Base-by-base conservation (phyloP, 2,113 vertebrate species). In the Micromys minutus region DNA sequence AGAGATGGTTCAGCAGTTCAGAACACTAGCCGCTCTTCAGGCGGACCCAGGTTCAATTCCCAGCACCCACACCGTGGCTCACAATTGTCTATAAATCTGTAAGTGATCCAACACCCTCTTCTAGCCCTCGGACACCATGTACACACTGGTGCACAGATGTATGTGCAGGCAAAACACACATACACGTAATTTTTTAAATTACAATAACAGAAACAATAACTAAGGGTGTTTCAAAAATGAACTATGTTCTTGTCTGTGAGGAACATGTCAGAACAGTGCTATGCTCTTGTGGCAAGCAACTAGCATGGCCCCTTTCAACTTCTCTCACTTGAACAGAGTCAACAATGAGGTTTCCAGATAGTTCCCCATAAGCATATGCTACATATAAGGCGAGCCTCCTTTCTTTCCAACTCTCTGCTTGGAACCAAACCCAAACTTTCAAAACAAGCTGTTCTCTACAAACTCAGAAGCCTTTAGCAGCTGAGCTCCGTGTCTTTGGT, bases 381-480 rank as follows among this genome's bases (percentile, higher is more conserved):
- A 57, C 47, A 50, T 36, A 9, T 3, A 17, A 57, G 52, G 71
- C 31, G 63, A 89, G 16, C 15, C 47, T 26, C 36, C 10, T n/a
- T 83, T 86, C 36, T 75, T 93, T 63, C 79, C 61, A 87, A 36
- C 11, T 69, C 63, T 47, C 59, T 80, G 69, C 75, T 31, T 95
- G 87, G 36, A 94, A 89, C 75, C 55, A 55, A 94, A 50, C 84
- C 15, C 45, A 71, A 47, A 75, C 69, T 50, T 95, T 84, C 80
- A 45, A 87, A 96, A 93, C 16, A 84, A 93, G 67, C 59, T 21
- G 24, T 34, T 79, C 39, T 94, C 79, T 83, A 17, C 71, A 83
- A 84, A 77, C 71, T 72, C 61, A 86, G 84, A 90, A 63, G 77
- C 16, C 13, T 39, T 86, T n/a, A 65, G 83, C 93, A 95, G 93